Evolutionary conservation across 1,140 invertebrate species (phyloP), one percentile per base, ranked within the genome.

Genomic region (Agraylea sexmaculata): DNA sequence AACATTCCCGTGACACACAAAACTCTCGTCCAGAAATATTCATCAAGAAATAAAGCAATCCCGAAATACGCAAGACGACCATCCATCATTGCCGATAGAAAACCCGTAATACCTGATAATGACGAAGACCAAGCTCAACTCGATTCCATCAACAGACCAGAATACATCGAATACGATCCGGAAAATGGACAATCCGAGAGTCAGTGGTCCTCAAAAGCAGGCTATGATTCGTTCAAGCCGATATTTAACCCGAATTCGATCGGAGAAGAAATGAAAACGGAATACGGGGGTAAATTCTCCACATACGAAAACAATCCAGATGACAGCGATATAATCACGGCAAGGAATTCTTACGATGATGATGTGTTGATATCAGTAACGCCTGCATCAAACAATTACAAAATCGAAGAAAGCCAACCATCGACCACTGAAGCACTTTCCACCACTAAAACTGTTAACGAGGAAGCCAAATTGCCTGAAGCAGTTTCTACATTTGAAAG

Each of bases 191-290:
- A 51, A 43, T 13, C 40, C 15, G 68, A 74, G 31, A 73, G 72
- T 4, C 69, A 74, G 28, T 80, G 77, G 77, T 79, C 77, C 1
- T 71, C 74, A 4, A 74, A 74, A 47, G 47, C 73, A 35, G 67
- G 68, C 7, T 56, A 55, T 18, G 66, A 64, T 41, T 69, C 70
- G 3, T 75, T 74, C 45, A 71, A 71, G 48, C 69, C 70, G 5
- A 59, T 56, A 4, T 69, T 61, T 45, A 67, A 66, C 43, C 61
- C 66, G 2, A 72, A 72, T 51, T 57, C 64, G 16, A 60, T 68
- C 23, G 43, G 56, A 17, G 52, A 61, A 33, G 59, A 62, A n/a
- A 51, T 51, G 11, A 65, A 66, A 53, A 22, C 44, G 13, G 56
- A 58, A 40, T 40, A 40, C 16, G 53, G 55, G 28, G 36, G 51